Base-by-base conservation (phyloP, 2,113 vertebrate genomes). In the Otis tarda region DNA sequence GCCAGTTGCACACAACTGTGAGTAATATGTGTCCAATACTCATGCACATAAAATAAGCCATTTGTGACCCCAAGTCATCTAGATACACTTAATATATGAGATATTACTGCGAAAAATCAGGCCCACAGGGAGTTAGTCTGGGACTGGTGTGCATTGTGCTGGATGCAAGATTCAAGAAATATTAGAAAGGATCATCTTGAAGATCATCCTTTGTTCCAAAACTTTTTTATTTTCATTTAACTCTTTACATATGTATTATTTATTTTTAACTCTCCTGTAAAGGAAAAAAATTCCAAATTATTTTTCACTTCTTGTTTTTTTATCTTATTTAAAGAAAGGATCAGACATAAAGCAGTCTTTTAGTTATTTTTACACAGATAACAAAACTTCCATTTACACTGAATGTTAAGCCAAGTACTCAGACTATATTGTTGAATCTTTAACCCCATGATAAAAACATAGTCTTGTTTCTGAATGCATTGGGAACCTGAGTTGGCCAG, bases 361-460 rank as follows among this genome's bases (percentile, higher is more conserved):
- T 35, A 61, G 31, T 7, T 57, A 25, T 43, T 57, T 76, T 70
- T 70, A 18, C 18, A 24, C 5, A 81, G 30, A 18, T 22, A 60
- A 37, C 2, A 45, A 73, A 55, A 8, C 15, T 39, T 75, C 7
- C 15, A 20, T 49, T 77, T 73, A 49, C 8, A 9, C 5, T 77
- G 69, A 68, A 52, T 11, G 59, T 90, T 67, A 86, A 56, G 24
- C 7, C 50, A 41, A 43, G 41, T 43, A 43, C 13, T 3, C 14
- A 56, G 25, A 27, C n/a, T 6, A 56, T 4, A 33, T 10, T 39
- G 17, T 14, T 65, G 35, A 52, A 69, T 39, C 17, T 49, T 70
- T 35, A 74, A 8, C 6, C 7, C 4, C 0, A 0, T 16, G 24
- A 19, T 63, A 45, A 69, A 76, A 67, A 2, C 1, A 2, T 2